Evolutionary conservation across 2,888 invertebrate genomes (phyloP).

Genomic region (Fissipunctia ypsillon): DNA sequence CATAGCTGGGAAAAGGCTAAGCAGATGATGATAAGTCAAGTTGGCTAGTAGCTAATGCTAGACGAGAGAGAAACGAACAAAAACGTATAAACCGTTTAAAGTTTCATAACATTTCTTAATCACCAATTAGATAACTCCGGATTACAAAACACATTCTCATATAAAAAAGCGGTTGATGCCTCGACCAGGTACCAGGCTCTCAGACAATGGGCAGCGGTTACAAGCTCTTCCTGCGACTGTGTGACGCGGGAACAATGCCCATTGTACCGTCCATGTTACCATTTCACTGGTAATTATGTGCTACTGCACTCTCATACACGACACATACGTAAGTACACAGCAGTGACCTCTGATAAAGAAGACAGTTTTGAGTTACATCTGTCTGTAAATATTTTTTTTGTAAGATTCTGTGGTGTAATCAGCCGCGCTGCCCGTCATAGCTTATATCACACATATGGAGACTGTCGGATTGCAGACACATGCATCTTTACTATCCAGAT

Average conservation of each 20-base stretch:
- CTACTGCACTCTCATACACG: slow-evolving; percentile 63
- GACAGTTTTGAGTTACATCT: slow-evolving; percentile 20
- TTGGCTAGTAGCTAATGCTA: not conserved
- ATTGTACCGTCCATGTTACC: slow-evolving; percentile 81
- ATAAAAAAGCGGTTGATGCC: slow-evolving; percentile 46
- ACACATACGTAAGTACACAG: slow-evolving; percentile 48
- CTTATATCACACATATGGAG: not conserved
- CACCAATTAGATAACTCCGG: slow-evolving; percentile 47
- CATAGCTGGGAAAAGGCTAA: too few species aligned
- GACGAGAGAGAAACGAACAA: not conserved
- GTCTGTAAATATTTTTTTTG: slow-evolving; percentile 37
- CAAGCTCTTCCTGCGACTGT: slow-evolving; percentile 72
- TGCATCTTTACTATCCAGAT: not conserved
- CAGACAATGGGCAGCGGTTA: slow-evolving; percentile 80
- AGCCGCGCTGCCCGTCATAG: not conserved
- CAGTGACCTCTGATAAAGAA: slow-evolving; percentile 52
- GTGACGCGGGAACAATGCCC: slow-evolving; percentile 80
- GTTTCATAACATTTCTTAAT: slow-evolving; percentile 34
- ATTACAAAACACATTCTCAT: slow-evolving; percentile 58
- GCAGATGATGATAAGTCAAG: too few species aligned
- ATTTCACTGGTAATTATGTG: slow-evolving; percentile 83
- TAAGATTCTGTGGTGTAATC: not conserved
- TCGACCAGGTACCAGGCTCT: slow-evolving; percentile 71
- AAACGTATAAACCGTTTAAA: not conserved
- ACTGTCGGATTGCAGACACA: not conserved